phyloP scores from a whole-genome alignment of 1,140 invertebrate genomes.

The Neodiprion pinetum region DNA sequence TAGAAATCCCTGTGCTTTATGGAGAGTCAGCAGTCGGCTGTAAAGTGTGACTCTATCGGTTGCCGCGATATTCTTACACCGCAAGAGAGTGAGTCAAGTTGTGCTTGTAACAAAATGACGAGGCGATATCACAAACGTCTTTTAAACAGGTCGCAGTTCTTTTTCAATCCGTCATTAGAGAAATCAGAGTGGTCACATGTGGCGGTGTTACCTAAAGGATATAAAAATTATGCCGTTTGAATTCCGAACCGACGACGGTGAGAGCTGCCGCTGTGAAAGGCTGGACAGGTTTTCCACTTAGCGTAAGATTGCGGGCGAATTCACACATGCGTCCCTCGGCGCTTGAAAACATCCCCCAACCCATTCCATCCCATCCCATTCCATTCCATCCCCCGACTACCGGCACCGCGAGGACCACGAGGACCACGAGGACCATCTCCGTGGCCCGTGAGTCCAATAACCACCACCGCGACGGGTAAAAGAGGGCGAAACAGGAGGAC shows the following conservation, averaged over 20 bases:
- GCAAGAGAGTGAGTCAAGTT: not conserved
- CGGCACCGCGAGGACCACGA: not conserved
- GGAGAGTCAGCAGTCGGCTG: not conserved
- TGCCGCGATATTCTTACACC: not conserved
- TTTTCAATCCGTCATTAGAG: no score
- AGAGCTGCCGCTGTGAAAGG: not conserved
- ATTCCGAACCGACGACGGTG: no score
- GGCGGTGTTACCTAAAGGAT: no score
- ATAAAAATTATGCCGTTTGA: no score
- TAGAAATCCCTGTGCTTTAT: not conserved
- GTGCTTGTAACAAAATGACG: no score
- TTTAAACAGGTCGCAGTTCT: not conserved
- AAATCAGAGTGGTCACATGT: no score
- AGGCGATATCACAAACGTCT: not conserved
- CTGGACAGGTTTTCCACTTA: not conserved
- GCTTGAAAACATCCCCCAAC: not conserved
- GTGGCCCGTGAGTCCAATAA: conserved; percentile 2
- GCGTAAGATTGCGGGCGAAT: conserved; percentile 2
- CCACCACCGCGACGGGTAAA: not conserved
- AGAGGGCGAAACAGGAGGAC: not conserved
- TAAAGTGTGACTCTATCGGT: not conserved
- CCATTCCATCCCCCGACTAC: not conserved
- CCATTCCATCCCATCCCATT: not conserved
- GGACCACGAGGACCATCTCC: conserved; percentile 1
- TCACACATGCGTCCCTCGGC: conserved; percentile 1